phyloP scores from a whole-genome alignment of 2,888 invertebrate species.

The Aspidiotus destructor region DNA sequence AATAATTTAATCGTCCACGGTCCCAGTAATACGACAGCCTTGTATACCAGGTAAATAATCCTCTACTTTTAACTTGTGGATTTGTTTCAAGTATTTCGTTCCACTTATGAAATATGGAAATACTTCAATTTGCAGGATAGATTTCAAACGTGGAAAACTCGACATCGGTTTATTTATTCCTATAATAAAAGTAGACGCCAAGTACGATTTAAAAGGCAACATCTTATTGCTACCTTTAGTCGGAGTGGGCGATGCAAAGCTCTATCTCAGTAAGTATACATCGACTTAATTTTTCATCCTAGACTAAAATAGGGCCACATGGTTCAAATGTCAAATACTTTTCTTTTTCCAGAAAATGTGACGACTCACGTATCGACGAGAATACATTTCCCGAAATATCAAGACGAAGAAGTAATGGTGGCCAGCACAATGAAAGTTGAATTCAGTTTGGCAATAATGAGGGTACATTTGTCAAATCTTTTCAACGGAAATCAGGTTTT shows the following conservation, averaged over 20 bases:
- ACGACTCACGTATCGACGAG: constrained; percentile 48
- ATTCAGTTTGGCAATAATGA: constrained; percentile 48
- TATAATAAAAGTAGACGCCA: constrained; percentile 47
- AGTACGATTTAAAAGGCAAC: constrained; percentile 52
- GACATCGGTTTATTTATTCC: constrained; percentile 51
- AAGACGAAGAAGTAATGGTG: constrained; percentile 44
- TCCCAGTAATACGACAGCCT: constrained; percentile 49
- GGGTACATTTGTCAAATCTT: constrained; percentile 49
- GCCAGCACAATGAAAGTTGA: constrained; percentile 50
- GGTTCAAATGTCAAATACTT: neutral
- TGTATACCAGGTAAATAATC: constrained; percentile 42
- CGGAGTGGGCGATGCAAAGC: constrained; percentile 49
- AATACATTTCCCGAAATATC: constrained; percentile 44
- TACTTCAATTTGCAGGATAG: constrained; percentile 42
- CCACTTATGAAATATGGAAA: neutral
- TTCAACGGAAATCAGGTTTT: constrained; percentile 55
- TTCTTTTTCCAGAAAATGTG: constrained; percentile 42
- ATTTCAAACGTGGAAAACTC: constrained; percentile 46
- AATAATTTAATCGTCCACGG: constrained; percentile 49
- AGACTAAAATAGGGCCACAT: neutral
- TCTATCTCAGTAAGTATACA: constrained; percentile 44
- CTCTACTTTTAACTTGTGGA: neutral
- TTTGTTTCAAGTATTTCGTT: neutral
- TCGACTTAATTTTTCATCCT: neutral
- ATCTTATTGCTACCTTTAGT: constrained; percentile 51